Percentiles rank a stretch among this genome's conserved stretches.
Conservation (phyloP, 1,140 invertebrate genomes). For the Harlomillsia oculata region DNA sequence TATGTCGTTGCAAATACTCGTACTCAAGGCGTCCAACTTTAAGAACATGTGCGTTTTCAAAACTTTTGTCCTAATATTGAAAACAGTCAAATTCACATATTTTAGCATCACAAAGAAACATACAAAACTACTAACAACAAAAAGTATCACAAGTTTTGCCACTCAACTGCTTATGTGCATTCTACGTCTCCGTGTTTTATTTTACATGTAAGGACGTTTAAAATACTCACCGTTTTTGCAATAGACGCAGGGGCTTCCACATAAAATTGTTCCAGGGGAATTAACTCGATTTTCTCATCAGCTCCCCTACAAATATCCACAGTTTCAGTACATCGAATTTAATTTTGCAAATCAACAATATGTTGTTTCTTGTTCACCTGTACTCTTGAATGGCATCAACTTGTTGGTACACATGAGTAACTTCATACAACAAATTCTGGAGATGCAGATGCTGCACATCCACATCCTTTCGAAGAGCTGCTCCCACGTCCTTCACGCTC, state of each 20-base stretch:
- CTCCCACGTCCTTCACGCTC: slow-evolving; percentile 63
- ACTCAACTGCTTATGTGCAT: not conserved
- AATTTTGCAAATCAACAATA: too few relatives aligned
- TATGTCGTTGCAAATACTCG: slow-evolving; percentile 81
- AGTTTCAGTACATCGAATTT: too few relatives aligned
- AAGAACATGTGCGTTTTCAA: slow-evolving; percentile 62
- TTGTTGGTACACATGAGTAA: slow-evolving; percentile 84
- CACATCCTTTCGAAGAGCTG: slow-evolving; percentile 70
- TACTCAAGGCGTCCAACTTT: slow-evolving; percentile 79
- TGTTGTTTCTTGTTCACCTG: slow-evolving; percentile 47
- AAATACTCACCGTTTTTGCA: slow-evolving; percentile 53
- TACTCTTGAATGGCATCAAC: slow-evolving; percentile 87
- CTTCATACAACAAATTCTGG: slow-evolving; percentile 92
- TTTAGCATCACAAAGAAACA: not conserved
- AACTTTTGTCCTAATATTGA: slow-evolving; percentile 52
- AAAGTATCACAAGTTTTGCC: not conserved
- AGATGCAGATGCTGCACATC: slow-evolving; percentile 81
- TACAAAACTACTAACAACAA: not conserved
- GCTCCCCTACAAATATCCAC: slow-evolving; percentile 61
- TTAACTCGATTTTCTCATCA: slow-evolving; percentile 83
- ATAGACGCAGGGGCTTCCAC: slow-evolving; percentile 64
- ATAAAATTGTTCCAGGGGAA: slow-evolving; percentile 75
- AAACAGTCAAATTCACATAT: slow-evolving; percentile 19
- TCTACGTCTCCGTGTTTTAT: too few relatives aligned
- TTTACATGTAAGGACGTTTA: not conserved